A percentile compares a stretch with the other conserved stretches of the same genome.
Conservation (phyloP, 2,888 invertebrate genomes). For the Lepidochitona cinerea region DNA sequence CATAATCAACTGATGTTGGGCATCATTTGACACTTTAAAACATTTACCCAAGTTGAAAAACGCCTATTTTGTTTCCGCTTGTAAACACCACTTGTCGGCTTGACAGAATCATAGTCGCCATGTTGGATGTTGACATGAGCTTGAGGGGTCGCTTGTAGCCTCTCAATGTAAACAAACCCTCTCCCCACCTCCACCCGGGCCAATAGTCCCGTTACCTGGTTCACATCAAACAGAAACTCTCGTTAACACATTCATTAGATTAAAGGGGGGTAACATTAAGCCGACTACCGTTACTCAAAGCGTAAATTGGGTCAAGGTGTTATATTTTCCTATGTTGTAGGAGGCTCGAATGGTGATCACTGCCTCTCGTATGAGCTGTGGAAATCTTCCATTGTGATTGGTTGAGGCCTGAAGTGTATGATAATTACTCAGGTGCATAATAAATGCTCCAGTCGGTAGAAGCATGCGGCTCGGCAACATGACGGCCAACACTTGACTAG, state of each 20-base stretch:
- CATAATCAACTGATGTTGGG: constrained; percentile 2
- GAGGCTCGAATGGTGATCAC: background rate
- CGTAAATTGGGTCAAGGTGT: background rate
- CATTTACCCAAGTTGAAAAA: constrained; percentile 6
- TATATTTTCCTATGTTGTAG: background rate
- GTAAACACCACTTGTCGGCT: background rate
- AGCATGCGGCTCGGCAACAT: background rate
- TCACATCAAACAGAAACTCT: too few species aligned
- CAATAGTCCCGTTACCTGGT: too few species aligned
- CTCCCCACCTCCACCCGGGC: too few species aligned
- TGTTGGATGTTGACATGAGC: constrained; percentile 8
- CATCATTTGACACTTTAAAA: constrained; percentile 19
- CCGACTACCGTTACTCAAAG: background rate
- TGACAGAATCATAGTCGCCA: constrained; percentile 7
- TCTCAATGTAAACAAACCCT: constrained; percentile 2
- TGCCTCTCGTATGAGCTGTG: background rate
- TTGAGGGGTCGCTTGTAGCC: background rate
- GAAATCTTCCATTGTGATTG: too few species aligned
- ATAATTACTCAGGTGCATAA: constrained; percentile 7
- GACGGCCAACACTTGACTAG: constrained; percentile 8
- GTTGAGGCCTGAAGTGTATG: background rate
- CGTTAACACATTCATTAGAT: too few species aligned
- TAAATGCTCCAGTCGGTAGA: constrained; percentile 9
- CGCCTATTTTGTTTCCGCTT: constrained; percentile 14
- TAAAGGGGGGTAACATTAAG: too few species aligned